These are phyloP conservation scores for Coecobrya sp. DNA, from an alignment of 2,888 invertebrate genomes.

Conservation along the genomic window DNA sequence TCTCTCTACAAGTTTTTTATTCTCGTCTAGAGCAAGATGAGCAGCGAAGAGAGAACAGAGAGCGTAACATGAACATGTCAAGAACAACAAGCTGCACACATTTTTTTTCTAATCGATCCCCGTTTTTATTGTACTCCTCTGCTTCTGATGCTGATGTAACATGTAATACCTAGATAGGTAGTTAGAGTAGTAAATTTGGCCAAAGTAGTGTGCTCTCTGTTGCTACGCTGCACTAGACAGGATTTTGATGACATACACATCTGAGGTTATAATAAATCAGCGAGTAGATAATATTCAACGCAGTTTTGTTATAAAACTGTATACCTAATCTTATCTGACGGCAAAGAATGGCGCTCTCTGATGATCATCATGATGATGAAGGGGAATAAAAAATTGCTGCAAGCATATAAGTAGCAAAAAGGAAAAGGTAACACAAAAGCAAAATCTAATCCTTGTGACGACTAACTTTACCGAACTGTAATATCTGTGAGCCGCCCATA, in stretches of 20 bases:
- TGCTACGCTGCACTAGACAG: not conserved
- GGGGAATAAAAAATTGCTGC: not conserved
- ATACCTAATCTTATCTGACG: not conserved
- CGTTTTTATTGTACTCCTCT: constrained; percentile 9
- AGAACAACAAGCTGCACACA: constrained; percentile 20
- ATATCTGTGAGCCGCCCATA: too few species aligned
- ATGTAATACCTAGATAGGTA: too few species aligned
- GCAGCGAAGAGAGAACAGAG: not conserved
- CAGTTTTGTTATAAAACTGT: not conserved
- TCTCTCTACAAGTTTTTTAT: not conserved
- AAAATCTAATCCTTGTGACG: not conserved
- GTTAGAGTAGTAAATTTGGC: too few species aligned
- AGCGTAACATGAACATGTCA: not conserved
- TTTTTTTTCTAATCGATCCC: constrained; percentile 32
- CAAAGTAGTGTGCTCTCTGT: not conserved
- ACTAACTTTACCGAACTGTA: too few species aligned
- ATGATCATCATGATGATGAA: not conserved
- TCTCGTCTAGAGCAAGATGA: not conserved
- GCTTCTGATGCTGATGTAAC: not conserved
- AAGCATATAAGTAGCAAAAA: not conserved
- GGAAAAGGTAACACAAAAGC: not conserved
- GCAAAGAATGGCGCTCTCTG: not conserved
- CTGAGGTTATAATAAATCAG: constrained; percentile 1
- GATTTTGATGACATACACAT: constrained; percentile 12
- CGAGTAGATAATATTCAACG: not conserved